These are phyloP conservation scores for Proisotoma minuta DNA, from an alignment of 2,888 invertebrate species.

Conservation along the genomic window DNA sequence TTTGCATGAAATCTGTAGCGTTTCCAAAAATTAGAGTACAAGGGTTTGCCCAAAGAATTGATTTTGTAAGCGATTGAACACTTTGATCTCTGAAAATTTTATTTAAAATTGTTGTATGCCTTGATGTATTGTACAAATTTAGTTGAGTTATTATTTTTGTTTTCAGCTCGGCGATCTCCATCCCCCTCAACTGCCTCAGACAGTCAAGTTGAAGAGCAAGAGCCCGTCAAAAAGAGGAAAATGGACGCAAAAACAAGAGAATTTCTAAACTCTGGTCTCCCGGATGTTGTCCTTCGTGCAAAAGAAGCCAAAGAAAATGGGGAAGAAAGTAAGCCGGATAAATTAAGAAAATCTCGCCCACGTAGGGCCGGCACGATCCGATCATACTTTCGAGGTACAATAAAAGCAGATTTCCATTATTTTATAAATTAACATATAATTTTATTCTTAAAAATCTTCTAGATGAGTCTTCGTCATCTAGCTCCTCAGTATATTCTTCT, in stretches of 20 bases:
- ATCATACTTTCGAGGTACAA: neutral
- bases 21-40: too few relatives aligned
- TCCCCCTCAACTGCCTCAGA: neutral
- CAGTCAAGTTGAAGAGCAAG: conserved; percentile 10
- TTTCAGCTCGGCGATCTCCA: neutral
- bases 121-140: neutral
- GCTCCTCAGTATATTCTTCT: too few relatives aligned
- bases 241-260: conserved; percentile 32
- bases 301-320: conserved; percentile 26
- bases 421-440: too few relatives aligned
- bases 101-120: neutral
- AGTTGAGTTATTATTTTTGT: neutral
- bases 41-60: too few relatives aligned
- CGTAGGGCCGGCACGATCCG: neutral
- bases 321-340: neutral
- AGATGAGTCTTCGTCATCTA: neutral
- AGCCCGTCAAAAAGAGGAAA: conserved; percentile 17
- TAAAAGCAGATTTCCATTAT: too few relatives aligned
- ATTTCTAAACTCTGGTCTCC: conserved; percentile 40
- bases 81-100: conserved; percentile 29
- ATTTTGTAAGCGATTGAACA: too few relatives aligned
- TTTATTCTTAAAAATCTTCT: neutral
- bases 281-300: conserved; percentile 20
- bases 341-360: neutral
- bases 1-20: too few relatives aligned